Percentiles rank a stretch among this genome's conserved stretches.
Evolutionary conservation across 2,113 vertebrate genomes (phyloP).

Genomic region (Micromys minutus): DNA sequence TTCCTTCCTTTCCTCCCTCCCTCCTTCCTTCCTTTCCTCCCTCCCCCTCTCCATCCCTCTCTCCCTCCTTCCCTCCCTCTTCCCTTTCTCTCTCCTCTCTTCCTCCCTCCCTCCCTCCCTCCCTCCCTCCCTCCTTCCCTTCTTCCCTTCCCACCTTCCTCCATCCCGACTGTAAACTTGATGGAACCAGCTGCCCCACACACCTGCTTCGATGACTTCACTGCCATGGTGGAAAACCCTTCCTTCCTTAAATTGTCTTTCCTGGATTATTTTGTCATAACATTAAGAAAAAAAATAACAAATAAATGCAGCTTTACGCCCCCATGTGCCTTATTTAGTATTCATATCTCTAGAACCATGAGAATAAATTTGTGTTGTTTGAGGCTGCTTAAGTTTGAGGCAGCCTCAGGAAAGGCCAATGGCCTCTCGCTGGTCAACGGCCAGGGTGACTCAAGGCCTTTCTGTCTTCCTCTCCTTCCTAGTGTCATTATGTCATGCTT

Average conservation of each 20-base stretch:
- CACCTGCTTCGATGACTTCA: no score
- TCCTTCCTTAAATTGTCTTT: neutral
- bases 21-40: neutral
- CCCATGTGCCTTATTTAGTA: neutral
- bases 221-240: neutral
- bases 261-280: neutral
- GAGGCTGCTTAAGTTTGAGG: rapidly evolving
- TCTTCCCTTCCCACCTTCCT: neutral
- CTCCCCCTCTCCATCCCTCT: neutral
- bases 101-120: neutral
- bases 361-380: neutral
- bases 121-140: neutral
- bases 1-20: neutral
- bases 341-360: neutral
- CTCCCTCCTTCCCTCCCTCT: neutral
- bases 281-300: neutral
- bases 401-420: neutral
- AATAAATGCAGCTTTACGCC: neutral
- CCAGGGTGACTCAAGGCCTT: neutral
- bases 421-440: neutral
- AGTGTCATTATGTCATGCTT: no score
- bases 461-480: neutral
- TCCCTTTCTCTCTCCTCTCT: neutral
- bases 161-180: neutral
- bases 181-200: neutral